Evolutionary conservation across 2,888 invertebrate genomes (phyloP), one percentile per base, ranked within the genome.

Genomic region (Caenorhabditis virilis): DNA sequence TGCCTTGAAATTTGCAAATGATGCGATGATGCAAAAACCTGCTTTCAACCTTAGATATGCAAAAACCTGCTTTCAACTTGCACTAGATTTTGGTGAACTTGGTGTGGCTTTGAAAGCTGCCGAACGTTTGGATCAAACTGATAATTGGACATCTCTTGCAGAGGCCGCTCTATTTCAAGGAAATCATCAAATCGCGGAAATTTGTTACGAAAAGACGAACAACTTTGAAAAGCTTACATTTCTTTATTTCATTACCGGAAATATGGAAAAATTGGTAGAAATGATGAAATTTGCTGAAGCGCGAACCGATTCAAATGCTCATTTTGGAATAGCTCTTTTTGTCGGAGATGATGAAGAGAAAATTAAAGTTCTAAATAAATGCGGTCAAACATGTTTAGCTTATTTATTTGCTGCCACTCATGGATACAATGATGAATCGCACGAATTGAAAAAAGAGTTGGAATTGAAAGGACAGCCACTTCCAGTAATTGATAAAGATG

Each of bases 251-350:
- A 93, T 82, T 43, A 99, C 98, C 16, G 98, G 98, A 13, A 98
- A 99, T 85, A 86, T 95, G 81, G 97, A 97, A 63, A 98, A 98
- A 84, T 86, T 99, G 69, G 89, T 90, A 71, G 97, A 97, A 86
- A 98, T 99, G 98, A 95, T 92, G 86, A 95, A 95, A 86, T 98
- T 98, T 66, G 97, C 98, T 0, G 95, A 97, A 86, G 95, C 98
- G 48, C 88, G 98, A 13, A 95, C 95, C 85, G 98, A 98, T 82
- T 89, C 90, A 1, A 94, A 95, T 2, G 92, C 95, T 0, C 97
- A 98, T 84, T 98, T 92, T 87, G 95, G 95, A 84, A 95, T 92
- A 1, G 93, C 95, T 0, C 85, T 99, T 69, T 86, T 92, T 20
- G 85, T 98, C 1, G 97, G 97, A 0, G 97, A 98, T 85, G 89